Evolutionary conservation across 2,113 vertebrate species (phyloP), one percentile per base, ranked within the genome.

Genomic region (Casuarius casuarius): DNA sequence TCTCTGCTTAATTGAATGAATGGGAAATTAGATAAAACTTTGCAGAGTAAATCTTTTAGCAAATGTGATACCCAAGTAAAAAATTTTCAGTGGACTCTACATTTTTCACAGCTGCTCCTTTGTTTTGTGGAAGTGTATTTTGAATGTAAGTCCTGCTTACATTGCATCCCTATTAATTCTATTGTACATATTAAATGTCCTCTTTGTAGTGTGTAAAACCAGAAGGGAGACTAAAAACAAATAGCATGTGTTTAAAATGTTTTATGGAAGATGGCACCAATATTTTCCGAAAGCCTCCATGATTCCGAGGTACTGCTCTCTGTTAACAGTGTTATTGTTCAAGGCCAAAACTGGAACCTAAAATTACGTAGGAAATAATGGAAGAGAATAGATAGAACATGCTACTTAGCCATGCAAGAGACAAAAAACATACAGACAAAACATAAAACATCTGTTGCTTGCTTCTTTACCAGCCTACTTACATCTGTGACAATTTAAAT

Each of bases 1-100:
- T 97, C 97, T 90, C 94, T 84, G 96, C 96, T 97, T 97, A 97
- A 97, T 97, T 97, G 96, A 97, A 97, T 96, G 97, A 97, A 97
- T 97, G 96, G 95, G 95, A 96, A 97, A 97, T 97, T 96, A 97
- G 97, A 96, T 97, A 97, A 97, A 97, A 97, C 97, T 97, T 97
- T 97, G 90, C 97, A 97, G 96, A 97, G 97, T 95, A 97, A 97
- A 97, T 97, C 97, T 97, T 97, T 97, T n/a, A 95, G 97, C 86
- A 97, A 97, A 97, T 94, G 97, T 93, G 97, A 97, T 96, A 91
- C 72, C 93, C 96, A 85, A 95, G 96, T 94, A 89, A 89, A 97
- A 97, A 97, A 82, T 91, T 94, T 97, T 90, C 91, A 68, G 92
- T 26, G 13, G 96, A 80, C 88, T 93, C 95, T 92, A 90, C 96